Conservation (phyloP, 2,113 vertebrate species). For the Percopsis transmontana region DNA sequence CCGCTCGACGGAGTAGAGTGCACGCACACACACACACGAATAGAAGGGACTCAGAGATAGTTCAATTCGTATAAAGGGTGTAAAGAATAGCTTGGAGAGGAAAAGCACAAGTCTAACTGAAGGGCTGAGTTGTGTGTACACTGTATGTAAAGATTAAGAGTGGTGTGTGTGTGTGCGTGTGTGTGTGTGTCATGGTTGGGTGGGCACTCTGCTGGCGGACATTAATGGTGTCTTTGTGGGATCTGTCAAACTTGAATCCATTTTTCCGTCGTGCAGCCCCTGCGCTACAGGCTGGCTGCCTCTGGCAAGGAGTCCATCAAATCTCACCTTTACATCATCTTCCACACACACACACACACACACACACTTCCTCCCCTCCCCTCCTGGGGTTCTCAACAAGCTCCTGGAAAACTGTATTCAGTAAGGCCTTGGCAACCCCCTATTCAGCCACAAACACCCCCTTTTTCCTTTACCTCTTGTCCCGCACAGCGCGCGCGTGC, state of each 20-base stretch:
- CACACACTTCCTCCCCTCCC: slow-evolving; percentile 30
- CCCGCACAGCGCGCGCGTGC: slow-evolving; percentile 37
- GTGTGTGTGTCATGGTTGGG: slow-evolving; percentile 16
- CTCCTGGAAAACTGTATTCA: slow-evolving; percentile 67
- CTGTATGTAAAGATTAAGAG: too few species aligned
- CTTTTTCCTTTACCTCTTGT: slow-evolving; percentile 29
- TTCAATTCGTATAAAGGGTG: too few species aligned
- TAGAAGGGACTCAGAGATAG: too few species aligned
- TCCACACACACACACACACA: not conserved
- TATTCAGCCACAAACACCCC: slow-evolving; percentile 66
- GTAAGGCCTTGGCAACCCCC: slow-evolving; percentile 68
- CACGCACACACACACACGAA: too few species aligned
- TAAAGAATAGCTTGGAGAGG: too few species aligned
- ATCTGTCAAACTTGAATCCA: slow-evolving; percentile 60
- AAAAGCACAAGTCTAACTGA: not conserved
- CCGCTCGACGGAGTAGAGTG: not conserved
- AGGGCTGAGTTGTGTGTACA: slow-evolving; percentile 16
- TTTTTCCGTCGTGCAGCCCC: slow-evolving; percentile 60
- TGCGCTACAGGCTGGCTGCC: not conserved
- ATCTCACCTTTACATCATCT: not conserved
- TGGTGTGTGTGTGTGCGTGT: not conserved
- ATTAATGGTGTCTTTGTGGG: slow-evolving; percentile 68
- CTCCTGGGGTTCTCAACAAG: slow-evolving; percentile 57
- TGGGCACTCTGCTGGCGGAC: slow-evolving; percentile 53
- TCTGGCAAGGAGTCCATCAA: not conserved